Evolutionary conservation across 2,113 vertebrate genomes (phyloP).

Genomic region (Nothoprocta perdicaria): DNA sequence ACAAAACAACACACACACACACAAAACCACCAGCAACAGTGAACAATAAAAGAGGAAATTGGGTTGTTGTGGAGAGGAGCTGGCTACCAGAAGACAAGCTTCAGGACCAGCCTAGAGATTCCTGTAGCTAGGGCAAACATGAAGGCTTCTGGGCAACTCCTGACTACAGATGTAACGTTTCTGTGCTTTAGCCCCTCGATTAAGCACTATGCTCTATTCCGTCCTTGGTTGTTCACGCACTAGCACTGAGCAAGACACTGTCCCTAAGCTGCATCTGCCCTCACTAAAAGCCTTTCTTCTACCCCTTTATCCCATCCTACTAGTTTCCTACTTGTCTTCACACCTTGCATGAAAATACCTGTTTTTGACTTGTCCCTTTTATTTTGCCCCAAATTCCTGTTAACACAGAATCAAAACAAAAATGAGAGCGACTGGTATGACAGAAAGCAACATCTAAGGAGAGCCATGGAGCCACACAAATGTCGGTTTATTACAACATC

Average conservation of each 20-base stretch:
- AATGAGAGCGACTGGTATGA: background rate
- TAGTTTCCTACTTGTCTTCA: background rate
- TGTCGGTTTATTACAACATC: background rate
- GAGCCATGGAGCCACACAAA: background rate
- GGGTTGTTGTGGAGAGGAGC: background rate
- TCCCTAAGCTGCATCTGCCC: background rate
- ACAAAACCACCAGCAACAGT: too few relatives aligned
- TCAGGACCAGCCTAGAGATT: background rate
- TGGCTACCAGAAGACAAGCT: background rate
- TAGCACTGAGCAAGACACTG: background rate
- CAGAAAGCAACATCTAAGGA: background rate
- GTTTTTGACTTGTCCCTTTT: background rate
- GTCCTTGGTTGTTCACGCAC: background rate
- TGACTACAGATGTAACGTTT: background rate
- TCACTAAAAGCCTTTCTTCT: background rate
- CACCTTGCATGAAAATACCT: background rate
- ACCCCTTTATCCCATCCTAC: background rate
- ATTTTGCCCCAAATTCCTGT: background rate
- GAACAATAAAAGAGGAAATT: background rate
- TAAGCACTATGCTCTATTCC: background rate
- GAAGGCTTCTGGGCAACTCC: background rate
- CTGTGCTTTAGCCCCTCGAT: accelerated
- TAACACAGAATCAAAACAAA: background rate
- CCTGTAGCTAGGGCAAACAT: background rate
- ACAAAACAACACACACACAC: too few relatives aligned